Base-by-base conservation (phyloP, 2,888 invertebrate genomes). In the Trichogramma evanescens region DNA sequence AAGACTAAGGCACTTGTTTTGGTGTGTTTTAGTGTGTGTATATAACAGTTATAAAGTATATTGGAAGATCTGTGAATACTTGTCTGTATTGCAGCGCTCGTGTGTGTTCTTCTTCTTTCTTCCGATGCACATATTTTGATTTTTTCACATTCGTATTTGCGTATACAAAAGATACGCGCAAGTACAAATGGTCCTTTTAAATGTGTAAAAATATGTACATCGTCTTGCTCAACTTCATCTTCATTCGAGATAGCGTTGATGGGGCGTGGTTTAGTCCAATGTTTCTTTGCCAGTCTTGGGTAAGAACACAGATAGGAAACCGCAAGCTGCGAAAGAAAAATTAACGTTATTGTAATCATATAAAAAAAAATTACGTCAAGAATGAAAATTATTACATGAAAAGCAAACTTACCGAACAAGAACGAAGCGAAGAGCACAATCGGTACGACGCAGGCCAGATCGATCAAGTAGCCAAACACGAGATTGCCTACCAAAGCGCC, bases 401-500 rank as follows among this genome's bases (percentile, higher is more conserved):
- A 48, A 40, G 51, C 42, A 59, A 70, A 84, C 85, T 86, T 78
- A 90, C 90, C 80, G 71, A 89, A 84, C 63, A 91, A 79, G 82
- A 89, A 86, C 71, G 84, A 82, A 67, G 88, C 83, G 78, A 90
- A 89, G 59, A 89, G 75, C 50, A 86, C 83, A 59, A 91, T 87
- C 40, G 90, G 89, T 66, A 91, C 80, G 61, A 86, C 84, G 73
- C 90, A 90, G 75, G 89, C 88, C 70, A 89, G 82, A 80, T 90
- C 90, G 68, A 90, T 89, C 66, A 90, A 82, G 78, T 88, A 89
- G 62, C 90, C 89, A 73, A 90, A 89, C 51, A 89, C 79, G 67
- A 90, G 79, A 79, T 89, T 89, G 65, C 89, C 90, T 56, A 89
- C 77, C 58, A 90, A 80, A 65, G 89, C 89, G 54, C 90, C 90